phyloP scores from a whole-genome alignment of 2,113 vertebrate species.

The Limanda limanda region DNA sequence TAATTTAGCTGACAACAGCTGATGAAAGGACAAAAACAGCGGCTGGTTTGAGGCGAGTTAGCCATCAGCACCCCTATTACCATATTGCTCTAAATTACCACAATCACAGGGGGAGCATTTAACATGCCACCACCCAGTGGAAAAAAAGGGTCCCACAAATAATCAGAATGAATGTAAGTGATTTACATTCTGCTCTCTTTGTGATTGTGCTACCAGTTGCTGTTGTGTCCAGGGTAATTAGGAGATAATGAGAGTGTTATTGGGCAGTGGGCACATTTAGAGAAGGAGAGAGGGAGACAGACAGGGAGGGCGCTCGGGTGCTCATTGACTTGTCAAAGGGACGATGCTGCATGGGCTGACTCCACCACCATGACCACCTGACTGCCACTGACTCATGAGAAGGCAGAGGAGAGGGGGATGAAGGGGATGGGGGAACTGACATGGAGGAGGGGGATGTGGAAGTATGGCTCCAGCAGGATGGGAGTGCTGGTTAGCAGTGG shows the following conservation, averaged over 20 bases:
- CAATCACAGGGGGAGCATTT: constrained; percentile 75
- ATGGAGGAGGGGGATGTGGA: constrained; percentile 58
- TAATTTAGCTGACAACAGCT: constrained; percentile 68
- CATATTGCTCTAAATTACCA: constrained; percentile 78
- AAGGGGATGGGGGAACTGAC: constrained; percentile 39
- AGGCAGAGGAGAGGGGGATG: constrained; percentile 32
- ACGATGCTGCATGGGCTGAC: constrained; percentile 24
- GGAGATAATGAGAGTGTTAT: constrained; percentile 73
- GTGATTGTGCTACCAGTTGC: constrained; percentile 68
- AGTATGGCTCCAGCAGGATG: constrained; percentile 65
- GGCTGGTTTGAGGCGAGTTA: constrained; percentile 62
- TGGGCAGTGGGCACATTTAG: constrained; percentile 52
- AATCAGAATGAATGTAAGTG: constrained; percentile 64
- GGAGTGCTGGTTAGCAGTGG: constrained; percentile 40
- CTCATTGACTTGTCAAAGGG: constrained; percentile 44
- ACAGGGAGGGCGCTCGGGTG: constrained; percentile 53
- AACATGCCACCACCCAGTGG: constrained; percentile 73
- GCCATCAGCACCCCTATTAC: constrained; percentile 74
- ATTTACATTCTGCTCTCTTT: constrained; percentile 73
- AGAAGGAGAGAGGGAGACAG: constrained; percentile 20
- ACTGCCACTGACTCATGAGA: constrained; percentile 59
- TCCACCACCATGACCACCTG: constrained; percentile 47
- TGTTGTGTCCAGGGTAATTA: constrained; percentile 73
- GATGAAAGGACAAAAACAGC: constrained; percentile 62
- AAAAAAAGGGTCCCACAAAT: constrained; percentile 54